Evolutionary conservation across 2,113 vertebrate species (phyloP).

Genomic region (Cephalopholis sonnerati): DNA sequence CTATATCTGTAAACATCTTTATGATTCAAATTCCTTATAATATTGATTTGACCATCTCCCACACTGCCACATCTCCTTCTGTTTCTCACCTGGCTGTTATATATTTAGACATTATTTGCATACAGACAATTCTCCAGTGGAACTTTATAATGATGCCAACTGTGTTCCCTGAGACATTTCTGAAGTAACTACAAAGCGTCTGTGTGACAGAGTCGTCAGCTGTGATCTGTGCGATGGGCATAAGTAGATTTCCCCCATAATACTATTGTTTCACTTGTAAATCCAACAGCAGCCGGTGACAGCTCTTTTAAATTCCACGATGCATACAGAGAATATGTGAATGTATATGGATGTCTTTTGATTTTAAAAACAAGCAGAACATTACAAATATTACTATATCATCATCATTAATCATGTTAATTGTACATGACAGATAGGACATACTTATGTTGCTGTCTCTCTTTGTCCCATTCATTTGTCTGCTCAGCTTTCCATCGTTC

Average conservation of each 20-base stretch:
- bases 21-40: not conserved
- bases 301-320: not conserved
- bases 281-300: not conserved
- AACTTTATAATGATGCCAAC: not conserved
- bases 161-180: not conserved
- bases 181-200: slow-evolving; percentile 12
- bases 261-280: not conserved
- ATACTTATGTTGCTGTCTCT: slow-evolving; percentile 66
- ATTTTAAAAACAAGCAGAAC: not conserved
- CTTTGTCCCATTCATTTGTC: slow-evolving; percentile 46
- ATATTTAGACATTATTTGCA: slow-evolving; percentile 12
- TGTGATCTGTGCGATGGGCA: not conserved
- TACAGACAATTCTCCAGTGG: not conserved
- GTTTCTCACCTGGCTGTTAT: not conserved
- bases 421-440: not conserved
- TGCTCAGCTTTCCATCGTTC: slow-evolving; percentile 72
- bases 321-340: not conserved
- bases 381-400: not conserved
- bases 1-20: not conserved
- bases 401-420: not conserved
- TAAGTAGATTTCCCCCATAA: not conserved
- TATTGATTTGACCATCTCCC: slow-evolving; percentile 1
- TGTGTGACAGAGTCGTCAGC: not conserved
- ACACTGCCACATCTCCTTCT: not conserved
- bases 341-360: not conserved